A percentile compares a stretch with the other conserved stretches of the same genome.
Evolutionary conservation across 2,113 vertebrate species (phyloP).

Genomic region (Vidua chalybeata): DNA sequence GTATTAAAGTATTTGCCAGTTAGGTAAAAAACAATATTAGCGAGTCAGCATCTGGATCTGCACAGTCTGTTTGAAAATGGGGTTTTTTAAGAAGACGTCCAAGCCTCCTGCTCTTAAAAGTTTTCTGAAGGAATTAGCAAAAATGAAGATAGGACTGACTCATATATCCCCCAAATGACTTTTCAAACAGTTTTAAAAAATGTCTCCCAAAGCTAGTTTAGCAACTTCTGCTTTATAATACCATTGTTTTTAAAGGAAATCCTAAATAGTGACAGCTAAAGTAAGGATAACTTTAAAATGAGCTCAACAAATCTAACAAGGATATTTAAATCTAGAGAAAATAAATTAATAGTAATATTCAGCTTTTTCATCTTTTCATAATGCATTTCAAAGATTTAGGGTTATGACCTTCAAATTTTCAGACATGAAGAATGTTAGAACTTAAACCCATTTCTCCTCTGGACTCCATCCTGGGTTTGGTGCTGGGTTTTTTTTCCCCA

Average conservation of each 20-base stretch:
- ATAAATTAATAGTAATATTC: neutral
- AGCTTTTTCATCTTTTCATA: neutral
- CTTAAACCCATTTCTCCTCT: neutral
- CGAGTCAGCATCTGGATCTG: neutral
- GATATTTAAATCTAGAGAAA: neutral
- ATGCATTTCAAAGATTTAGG: neutral
- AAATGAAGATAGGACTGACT: neutral
- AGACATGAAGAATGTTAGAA: neutral
- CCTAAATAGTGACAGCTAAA: neutral
- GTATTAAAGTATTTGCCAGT: neutral
- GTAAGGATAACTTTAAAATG: neutral
- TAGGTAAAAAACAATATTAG: neutral
- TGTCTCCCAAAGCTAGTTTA: neutral
- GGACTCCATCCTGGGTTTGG: neutral
- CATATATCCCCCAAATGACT: neutral
- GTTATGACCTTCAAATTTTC: neutral
- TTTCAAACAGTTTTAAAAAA: neutral
- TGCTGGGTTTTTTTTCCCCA: fast-evolving
- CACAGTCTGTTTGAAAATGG: neutral
- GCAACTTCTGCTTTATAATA: neutral
- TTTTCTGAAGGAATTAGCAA: neutral
- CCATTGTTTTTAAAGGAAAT: neutral
- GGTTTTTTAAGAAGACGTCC: neutral
- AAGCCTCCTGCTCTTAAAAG: neutral
- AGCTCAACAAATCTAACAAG: neutral